phyloP scores from a whole-genome alignment of 2,113 vertebrate species.

The Passer montanus region DNA sequence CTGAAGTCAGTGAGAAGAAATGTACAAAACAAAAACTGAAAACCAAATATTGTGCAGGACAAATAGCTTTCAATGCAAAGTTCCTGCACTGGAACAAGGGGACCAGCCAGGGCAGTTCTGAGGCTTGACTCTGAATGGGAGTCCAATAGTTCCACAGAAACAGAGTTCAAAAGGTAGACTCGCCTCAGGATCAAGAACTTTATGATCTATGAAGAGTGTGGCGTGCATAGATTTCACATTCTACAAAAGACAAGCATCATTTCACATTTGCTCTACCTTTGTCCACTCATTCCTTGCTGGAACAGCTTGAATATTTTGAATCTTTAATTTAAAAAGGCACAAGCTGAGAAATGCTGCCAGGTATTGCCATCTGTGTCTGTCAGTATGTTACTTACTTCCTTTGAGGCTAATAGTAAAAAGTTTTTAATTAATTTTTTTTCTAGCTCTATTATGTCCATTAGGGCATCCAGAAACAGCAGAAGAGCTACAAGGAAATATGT shows the following conservation, averaged over 20 bases:
- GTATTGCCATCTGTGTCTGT: not conserved
- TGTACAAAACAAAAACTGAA: not conserved
- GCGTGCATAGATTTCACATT: not conserved
- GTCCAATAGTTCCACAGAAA: not conserved
- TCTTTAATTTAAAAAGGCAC: not conserved
- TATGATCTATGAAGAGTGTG: not conserved
- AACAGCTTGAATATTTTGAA: not conserved
- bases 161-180: constrained; percentile 13
- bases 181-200: not conserved
- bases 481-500: not conserved
- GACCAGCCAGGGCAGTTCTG: not conserved
- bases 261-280: not conserved
- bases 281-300: not conserved
- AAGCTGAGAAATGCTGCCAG: not conserved
- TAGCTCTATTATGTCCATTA: not conserved
- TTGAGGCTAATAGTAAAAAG: not conserved
- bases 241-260: not conserved
- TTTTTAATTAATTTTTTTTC: not conserved
- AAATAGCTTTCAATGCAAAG: not conserved
- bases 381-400: not conserved
- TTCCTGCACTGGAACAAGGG: not conserved
- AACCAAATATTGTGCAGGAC: not conserved
- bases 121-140: not conserved
- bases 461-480: not conserved
- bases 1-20: not conserved